Conservation (phyloP, 2,113 vertebrate genomes). For the Archocentrus centrarchus region DNA sequence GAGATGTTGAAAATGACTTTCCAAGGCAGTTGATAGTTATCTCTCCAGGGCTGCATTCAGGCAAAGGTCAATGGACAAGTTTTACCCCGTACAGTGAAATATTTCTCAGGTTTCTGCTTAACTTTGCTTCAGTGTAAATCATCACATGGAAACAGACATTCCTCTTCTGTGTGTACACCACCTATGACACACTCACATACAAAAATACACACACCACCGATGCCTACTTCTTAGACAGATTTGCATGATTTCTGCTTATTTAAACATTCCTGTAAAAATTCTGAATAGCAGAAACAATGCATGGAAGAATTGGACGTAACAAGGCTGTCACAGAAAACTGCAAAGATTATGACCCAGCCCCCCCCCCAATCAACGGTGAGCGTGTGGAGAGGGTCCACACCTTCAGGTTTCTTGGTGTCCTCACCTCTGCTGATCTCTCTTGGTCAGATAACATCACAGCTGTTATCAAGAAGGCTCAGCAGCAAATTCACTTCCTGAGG, state of each 20-base stretch:
- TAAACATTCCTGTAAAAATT: neutral
- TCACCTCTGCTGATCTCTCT: no score
- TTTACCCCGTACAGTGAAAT: neutral
- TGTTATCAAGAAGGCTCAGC: no score
- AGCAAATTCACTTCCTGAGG: no score
- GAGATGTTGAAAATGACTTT: constrained; percentile 52
- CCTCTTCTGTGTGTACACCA: neutral
- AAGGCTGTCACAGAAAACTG: no score
- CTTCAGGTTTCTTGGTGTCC: no score
- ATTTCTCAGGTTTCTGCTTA: neutral
- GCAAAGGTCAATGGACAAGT: neutral
- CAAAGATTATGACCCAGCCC: no score
- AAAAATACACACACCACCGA: neutral
- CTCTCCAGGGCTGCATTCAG: constrained; percentile 12
- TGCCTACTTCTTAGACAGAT: neutral
- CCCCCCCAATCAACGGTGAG: no score
- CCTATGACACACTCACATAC: neutral
- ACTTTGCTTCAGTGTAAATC: constrained; percentile 15
- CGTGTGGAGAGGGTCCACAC: no score
- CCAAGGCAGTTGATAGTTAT: constrained; percentile 24
- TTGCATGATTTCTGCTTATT: neutral
- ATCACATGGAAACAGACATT: neutral
- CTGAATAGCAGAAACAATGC: neutral
- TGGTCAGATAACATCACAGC: no score
- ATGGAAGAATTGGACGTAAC: neutral